Conservation (phyloP, 1,140 invertebrate species). For the Scaptomyza montana region DNA sequence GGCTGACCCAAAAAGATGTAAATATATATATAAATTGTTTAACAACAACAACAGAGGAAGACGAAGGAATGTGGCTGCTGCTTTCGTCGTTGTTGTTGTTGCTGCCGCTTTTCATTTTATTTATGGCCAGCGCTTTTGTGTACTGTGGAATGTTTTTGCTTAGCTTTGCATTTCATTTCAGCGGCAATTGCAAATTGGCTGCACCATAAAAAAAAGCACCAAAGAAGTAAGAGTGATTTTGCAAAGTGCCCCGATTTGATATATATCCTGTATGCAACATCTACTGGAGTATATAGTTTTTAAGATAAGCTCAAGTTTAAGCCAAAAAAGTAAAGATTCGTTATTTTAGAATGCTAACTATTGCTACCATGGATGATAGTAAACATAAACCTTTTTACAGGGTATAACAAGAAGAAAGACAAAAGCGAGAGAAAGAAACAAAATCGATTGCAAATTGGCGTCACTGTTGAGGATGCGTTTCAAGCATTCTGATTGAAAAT, state of each 20-base stretch:
- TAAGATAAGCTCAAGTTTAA: no score
- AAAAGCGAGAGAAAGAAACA: neutral
- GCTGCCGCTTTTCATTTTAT: slow-evolving; percentile 48
- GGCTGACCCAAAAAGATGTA: slow-evolving; percentile 67
- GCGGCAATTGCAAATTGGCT: slow-evolving; percentile 56
- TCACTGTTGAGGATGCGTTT: neutral
- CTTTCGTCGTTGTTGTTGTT: slow-evolving; percentile 8
- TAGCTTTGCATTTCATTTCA: slow-evolving; percentile 75
- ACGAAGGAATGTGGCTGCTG: slow-evolving; percentile 27
- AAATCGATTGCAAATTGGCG: slow-evolving; percentile 47
- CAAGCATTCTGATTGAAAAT: slow-evolving; percentile 44
- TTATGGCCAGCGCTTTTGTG: slow-evolving; percentile 30
- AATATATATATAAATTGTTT: slow-evolving; percentile 38
- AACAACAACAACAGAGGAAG: slow-evolving; percentile 9
- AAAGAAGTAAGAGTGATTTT: neutral
- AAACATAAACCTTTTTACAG: no score
- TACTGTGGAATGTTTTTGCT: slow-evolving; percentile 37
- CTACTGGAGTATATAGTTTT: no score
- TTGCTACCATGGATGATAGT: no score
- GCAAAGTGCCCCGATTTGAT: neutral
- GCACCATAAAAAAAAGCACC: slow-evolving; percentile 1
- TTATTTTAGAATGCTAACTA: no score
- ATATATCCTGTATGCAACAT: neutral
- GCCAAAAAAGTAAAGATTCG: no score
- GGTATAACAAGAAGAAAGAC: neutral